Evolutionary conservation across 2,797 vertebrate genomes (phyloP).

Genomic region (Chrysocyon brachyurus): DNA sequence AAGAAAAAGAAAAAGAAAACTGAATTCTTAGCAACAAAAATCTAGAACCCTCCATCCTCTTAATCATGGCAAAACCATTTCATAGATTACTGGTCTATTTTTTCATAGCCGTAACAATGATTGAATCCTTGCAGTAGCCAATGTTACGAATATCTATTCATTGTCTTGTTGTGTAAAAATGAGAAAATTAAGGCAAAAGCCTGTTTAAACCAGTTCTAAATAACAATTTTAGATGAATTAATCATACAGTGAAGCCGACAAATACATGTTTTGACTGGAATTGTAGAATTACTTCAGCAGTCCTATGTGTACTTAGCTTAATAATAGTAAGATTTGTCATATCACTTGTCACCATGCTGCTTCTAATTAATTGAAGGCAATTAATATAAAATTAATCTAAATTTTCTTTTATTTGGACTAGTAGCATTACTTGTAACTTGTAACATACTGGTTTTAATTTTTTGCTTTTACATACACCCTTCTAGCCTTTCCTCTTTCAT

Average conservation of each 20-base stretch:
- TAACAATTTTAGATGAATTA: not conserved
- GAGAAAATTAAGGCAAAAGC: not conserved
- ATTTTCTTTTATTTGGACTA: conserved; percentile 13
- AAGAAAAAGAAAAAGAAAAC: not conserved
- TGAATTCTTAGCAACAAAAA: not conserved
- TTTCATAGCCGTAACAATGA: not conserved
- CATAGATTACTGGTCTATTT: not conserved
- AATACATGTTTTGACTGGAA: not conserved
- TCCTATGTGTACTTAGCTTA: not conserved
- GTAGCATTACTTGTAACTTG: not conserved
- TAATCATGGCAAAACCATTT: not conserved
- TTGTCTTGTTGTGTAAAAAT: not conserved
- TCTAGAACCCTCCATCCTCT: accelerated
- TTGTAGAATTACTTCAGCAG: not conserved
- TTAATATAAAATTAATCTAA: conserved; percentile 11
- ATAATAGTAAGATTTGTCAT: not conserved
- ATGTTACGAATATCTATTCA: not conserved
- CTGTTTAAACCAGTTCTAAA: not conserved
- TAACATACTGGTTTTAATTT: not conserved
- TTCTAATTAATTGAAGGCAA: not conserved
- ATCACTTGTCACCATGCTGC: not conserved
- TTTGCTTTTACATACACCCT: not conserved
- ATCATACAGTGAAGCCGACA: not conserved
- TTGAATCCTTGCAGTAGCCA: not conserved
- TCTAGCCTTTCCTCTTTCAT: not conserved